Evolutionary conservation across 2,888 invertebrate species (phyloP), one percentile per base, ranked within the genome.

Genomic region (Julus scanicus): DNA sequence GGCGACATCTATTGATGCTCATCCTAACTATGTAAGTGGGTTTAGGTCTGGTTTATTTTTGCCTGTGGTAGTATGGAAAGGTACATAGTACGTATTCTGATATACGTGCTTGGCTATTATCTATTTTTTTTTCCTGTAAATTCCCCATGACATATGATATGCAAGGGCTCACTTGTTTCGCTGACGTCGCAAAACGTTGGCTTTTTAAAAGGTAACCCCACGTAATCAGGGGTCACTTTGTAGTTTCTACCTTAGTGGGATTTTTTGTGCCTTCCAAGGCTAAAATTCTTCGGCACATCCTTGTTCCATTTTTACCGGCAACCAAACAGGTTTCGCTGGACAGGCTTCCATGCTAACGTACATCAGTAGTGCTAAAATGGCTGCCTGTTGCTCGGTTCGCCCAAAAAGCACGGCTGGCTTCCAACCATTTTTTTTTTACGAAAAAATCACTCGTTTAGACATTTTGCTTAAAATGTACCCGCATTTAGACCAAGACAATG

Each of bases 151-250:
- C 71, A 71, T 29, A 71, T 71, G 71, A 71, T 71, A 71, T 71
- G 71, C 71, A 71, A 71, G 71, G 71, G 71, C 71, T 71, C 29
- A 71, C 71, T 71, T 71, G 20, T 71, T 71, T 63, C n/a, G 29
- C 71, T 71, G 71, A 71, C 71, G 71, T 71, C 71, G 71, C 71
- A 71, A 71, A 71, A 71, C 71, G 71, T 29, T 71, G 11, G 71
- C 71, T 71, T 71, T 71, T 71, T 71, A 71, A 63, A 71, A 71
- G 71, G 71, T 71, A 71, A 71, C 71, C 71, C 71, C 71, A 71
- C 71, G 71, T 71, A 71, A 71, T 71, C 71, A 71, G 71, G 71
- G 71, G 71, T 71, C 71, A 71, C 71, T 71, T 71, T 71, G 71
- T 71, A 71, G 71, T 71, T 71, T 71, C 71, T 71, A 71, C 71